These are phyloP conservation scores for Acinonyx jubatus DNA, from an alignment of 2,113 vertebrate species.

Conservation along the genomic window DNA sequence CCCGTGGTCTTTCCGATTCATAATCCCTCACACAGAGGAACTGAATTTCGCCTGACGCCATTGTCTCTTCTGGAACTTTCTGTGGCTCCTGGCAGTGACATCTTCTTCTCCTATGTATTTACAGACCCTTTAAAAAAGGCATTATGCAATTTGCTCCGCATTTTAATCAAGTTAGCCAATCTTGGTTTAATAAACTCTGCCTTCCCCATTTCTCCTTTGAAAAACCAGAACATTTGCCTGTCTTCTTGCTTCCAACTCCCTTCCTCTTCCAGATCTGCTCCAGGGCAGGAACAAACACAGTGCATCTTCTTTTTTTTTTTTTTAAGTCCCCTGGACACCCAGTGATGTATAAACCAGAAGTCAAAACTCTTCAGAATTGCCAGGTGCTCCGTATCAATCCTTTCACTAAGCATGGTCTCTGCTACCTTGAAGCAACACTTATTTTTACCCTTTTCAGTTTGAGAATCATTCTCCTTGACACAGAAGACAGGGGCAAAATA, in stretches of 20 bases:
- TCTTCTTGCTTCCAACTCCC: not conserved
- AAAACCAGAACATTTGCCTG: not conserved
- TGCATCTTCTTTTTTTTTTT: not conserved
- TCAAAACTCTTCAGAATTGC: not conserved
- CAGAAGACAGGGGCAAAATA: not conserved
- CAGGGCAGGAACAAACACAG: not conserved
- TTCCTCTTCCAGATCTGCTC: not conserved
- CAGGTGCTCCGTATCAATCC: not conserved
- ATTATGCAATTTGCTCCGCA: not conserved
- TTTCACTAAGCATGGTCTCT: not conserved
- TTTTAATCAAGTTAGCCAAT: not conserved
- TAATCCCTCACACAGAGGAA: not conserved
- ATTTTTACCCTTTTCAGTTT: slow-evolving; percentile 51
- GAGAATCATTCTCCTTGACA: slow-evolving; percentile 49
- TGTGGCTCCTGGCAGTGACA: not conserved
- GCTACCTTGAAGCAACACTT: slow-evolving; percentile 30
- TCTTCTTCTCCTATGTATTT: not conserved
- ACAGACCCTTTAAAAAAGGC: not conserved
- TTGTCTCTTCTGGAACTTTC: not conserved
- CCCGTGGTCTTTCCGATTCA: not conserved
- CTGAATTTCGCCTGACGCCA: not conserved
- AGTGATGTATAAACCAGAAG: fast-evolving
- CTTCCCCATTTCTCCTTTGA: not conserved
- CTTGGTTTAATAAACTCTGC: not conserved
- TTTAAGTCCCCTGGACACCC: not conserved